Base-by-base conservation (phyloP, 2,113 vertebrate species). In the Rhadina sibilatrix region DNA sequence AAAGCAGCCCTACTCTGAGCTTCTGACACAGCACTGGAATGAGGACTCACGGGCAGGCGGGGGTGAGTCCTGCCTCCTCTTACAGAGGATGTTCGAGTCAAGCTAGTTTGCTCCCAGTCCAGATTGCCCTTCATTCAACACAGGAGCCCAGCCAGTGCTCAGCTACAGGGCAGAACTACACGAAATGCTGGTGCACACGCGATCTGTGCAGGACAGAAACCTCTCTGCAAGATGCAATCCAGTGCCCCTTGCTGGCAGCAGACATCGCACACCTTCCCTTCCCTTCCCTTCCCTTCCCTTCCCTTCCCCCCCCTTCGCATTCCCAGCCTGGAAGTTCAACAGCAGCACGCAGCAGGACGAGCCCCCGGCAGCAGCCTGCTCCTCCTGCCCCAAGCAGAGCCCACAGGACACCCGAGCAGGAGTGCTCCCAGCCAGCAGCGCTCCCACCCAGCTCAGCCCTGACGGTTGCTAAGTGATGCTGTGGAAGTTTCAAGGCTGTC, bases 181-280 rank as follows among this genome's bases (percentile, higher is more conserved):
- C 1, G 8, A 46, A 37, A 61, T 12, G 10, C n/a, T 0, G 0
- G 33, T 8, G 37, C n/a, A 46, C 1, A 0, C 4, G 15, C 20
- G 17, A 12, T 19, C 42, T 24, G 25, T 4, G 40, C 54, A 74
- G 80, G 69, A 44, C 50, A 79, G 30, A 37, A 52, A 31, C 38
- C 25, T 6, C 64, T 25, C 71, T 2, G 3, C 19, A 54, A 40
- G 6, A 2, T 7, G 13, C 28, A 64, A 10, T 10, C 27, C 79
- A 38, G 31, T 1, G 24, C 42, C 11, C 40, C 14, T 28, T 7
- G 59, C 0, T 10, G 22, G 52, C 75, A 72, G 59, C 59, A 53
- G 64, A 6, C 38, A 37, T 0, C 0, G 0, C 50, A 52, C 33
- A 8, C 33, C 37, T 35, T 56, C 56, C 56, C 50, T 28, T 46